Percentiles rank a stretch among this genome's conserved stretches.
Evolutionary conservation across 2,113 vertebrate genomes (phyloP).

Genomic region (Cardinalis cardinalis): DNA sequence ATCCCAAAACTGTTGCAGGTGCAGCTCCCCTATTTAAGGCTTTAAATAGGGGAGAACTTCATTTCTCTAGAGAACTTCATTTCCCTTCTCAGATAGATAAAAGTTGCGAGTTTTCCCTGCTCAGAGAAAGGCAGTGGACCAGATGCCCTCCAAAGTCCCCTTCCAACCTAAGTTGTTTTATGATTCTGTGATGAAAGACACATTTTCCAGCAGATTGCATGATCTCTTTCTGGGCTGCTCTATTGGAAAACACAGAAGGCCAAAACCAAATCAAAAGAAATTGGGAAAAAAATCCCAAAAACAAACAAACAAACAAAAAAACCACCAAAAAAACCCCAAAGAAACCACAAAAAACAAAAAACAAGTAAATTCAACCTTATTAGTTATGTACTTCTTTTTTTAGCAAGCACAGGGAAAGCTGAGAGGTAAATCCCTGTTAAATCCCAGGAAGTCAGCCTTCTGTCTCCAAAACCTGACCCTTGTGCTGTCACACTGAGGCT

Average conservation of each 20-base stretch:
- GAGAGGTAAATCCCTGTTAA: not conserved
- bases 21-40: not conserved
- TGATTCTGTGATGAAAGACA: not conserved
- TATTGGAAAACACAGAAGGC: not conserved
- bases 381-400: not conserved
- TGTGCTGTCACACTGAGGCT: not conserved
- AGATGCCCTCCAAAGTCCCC: not conserved
- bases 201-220: not conserved
- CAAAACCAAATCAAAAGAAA: not conserved
- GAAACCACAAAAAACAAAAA: too few species aligned
- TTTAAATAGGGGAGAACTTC: not conserved
- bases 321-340: too few species aligned
- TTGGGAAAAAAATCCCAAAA: fast-evolving
- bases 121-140: not conserved
- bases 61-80: not conserved
- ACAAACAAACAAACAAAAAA: too few species aligned
- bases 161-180: not conserved
- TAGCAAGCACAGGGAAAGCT: not conserved
- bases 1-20: not conserved
- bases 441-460: not conserved
- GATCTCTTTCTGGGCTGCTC: not conserved
- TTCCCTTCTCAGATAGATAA: not conserved
- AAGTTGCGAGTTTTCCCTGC: not conserved
- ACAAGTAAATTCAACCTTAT: not conserved
- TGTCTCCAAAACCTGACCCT: not conserved